Evolutionary conservation across 2,113 vertebrate genomes (phyloP).

Genomic region (Sapajus apella): DNA sequence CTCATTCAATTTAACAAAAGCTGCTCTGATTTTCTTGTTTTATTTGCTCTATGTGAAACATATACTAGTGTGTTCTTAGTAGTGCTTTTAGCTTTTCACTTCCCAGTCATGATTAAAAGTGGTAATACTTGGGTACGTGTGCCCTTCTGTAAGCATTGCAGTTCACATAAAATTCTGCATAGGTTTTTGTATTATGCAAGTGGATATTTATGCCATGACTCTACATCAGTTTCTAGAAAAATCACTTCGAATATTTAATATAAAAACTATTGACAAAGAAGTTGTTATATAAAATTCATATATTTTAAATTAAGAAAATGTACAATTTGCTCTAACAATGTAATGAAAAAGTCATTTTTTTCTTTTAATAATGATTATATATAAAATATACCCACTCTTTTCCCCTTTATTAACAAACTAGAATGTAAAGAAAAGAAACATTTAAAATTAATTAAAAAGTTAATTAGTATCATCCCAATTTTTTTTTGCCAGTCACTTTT

Average conservation of each 20-base stretch:
- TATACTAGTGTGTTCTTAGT: neutral
- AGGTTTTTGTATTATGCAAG: neutral
- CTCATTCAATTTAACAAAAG: constrained; percentile 33
- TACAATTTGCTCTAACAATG: neutral
- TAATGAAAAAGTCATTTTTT: neutral
- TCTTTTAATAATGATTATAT: constrained; percentile 24
- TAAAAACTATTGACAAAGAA: neutral
- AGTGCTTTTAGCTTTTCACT: neutral
- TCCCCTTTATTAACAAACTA: constrained; percentile 5
- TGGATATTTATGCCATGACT: neutral
- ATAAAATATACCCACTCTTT: neutral
- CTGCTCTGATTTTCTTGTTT: neutral
- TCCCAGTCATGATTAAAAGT: constrained; percentile 6
- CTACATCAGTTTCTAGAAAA: neutral
- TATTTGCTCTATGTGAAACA: constrained; percentile 8
- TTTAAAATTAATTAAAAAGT: constrained; percentile 26
- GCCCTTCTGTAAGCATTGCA: neutral
- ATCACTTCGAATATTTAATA: neutral
- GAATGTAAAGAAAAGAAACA: neutral
- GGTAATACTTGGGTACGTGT: neutral
- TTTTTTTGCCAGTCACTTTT: neutral
- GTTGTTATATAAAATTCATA: neutral
- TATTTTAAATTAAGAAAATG: constrained; percentile 30
- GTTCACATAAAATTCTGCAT: neutral
- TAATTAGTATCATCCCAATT: neutral